Percentiles rank a stretch among this genome's conserved stretches.
Evolutionary conservation across 1,140 invertebrate genomes (phyloP).

Genomic region (Heliconius hewitsoni): DNA sequence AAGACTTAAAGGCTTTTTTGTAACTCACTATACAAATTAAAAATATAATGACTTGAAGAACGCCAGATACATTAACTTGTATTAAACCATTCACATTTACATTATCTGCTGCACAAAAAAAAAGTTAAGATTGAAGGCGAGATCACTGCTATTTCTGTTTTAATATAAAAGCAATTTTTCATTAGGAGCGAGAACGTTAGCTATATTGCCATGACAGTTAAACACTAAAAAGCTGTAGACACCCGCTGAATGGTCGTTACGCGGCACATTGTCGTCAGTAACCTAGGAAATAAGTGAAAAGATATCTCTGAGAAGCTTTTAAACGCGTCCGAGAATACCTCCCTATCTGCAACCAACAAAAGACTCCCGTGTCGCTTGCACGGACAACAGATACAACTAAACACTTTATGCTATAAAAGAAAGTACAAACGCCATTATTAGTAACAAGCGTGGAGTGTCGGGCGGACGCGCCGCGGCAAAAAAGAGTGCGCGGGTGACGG

Average conservation of each 20-base stretch:
- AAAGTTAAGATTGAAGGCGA: background rate
- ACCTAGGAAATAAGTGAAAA: slow-evolving; percentile 67
- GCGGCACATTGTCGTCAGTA: slow-evolving; percentile 51
- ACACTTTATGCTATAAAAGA: slow-evolving; percentile 75
- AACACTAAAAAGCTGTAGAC: slow-evolving; percentile 48
- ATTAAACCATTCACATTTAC: background rate
- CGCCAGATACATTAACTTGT: background rate
- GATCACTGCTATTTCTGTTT: slow-evolving; percentile 21
- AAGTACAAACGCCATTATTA: slow-evolving; percentile 77
- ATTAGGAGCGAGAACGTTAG: slow-evolving; percentile 34
- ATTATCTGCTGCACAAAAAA: slow-evolving; percentile 1
- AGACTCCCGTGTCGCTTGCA: slow-evolving; percentile 68
- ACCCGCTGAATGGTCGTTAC: slow-evolving; percentile 55
- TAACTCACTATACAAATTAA: background rate
- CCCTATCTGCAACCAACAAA: slow-evolving; percentile 68
- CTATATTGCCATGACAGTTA: slow-evolving; percentile 53
- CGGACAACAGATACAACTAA: slow-evolving; percentile 75
- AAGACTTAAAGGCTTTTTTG: background rate
- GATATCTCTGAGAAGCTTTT: slow-evolving; percentile 64
- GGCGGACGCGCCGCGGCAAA: slow-evolving; percentile 65
- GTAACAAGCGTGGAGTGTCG: slow-evolving; percentile 71
- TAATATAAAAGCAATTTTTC: slow-evolving; percentile 35
- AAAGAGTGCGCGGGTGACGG: slow-evolving; percentile 57
- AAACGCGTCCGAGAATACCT: slow-evolving; percentile 66
- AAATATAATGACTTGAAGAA: background rate